Base-by-base conservation (phyloP, 2,888 invertebrate species). In the Tuberolachnus salignus region DNA sequence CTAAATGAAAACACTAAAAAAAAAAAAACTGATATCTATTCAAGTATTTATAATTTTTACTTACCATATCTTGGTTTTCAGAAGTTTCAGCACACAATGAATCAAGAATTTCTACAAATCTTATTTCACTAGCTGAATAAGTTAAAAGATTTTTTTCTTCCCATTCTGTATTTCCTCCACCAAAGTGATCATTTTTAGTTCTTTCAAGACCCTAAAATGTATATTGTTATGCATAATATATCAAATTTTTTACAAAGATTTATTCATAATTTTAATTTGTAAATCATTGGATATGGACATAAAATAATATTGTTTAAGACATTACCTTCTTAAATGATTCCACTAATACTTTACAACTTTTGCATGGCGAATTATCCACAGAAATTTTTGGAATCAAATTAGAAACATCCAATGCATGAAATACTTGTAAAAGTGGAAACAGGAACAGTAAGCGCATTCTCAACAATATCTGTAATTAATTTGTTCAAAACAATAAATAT, bases 111-210 rank as follows among this genome's bases (percentile, higher is more conserved):
- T 98, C 98, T 16, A 94, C 90, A 57, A 97, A 87, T 69, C 98
- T 89, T 34, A 97, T 91, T 88, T 97, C 97, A 85, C 96, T 95
- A 13, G 89, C 91, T 82, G 92, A 90, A 85, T 96, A 97, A 1
- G 91, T 90, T 71, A 91, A 91, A 73, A 94, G 86, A 83, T 94
- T 94, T 84, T 94, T 91, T 85, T 95, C 94, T 85, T 97, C 97
- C 95, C 96, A 97, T 8, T 94, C 94, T 0, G 95, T 90, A 85
- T 97, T 96, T 0, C 97, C 97, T 4, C 97, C 97, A 83, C 94
- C 96, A 86, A 92, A 95, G 85, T 95, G 94, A 14, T 92, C 93
- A 83, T 94, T 89, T n/a, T 91, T 87, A 0, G 96, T 97, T 82
- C 89, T 89, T 81, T 92, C 91, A 82, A 97, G 87, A 2, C 94